Evolutionary conservation across 2,888 invertebrate species (phyloP).

Genomic region (Aleiodes alternator): DNA sequence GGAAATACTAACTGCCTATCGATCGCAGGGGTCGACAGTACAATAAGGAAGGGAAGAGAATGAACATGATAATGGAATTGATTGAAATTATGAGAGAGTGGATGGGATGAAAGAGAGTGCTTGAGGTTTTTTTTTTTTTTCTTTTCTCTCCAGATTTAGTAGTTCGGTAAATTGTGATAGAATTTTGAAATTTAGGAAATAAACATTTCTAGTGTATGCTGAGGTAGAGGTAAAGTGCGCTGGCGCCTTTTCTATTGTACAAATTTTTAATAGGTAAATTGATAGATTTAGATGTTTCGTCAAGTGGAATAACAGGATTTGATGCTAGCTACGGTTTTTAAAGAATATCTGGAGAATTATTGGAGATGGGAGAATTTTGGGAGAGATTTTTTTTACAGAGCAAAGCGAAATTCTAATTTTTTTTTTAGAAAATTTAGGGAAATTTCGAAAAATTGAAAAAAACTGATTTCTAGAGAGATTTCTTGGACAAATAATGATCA

Average conservation of each 20-base stretch:
- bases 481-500: too few species aligned
- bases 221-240: constrained; percentile 42
- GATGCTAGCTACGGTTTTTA: not conserved
- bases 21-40: constrained; percentile 26
- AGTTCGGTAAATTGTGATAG: constrained; percentile 24
- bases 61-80: not conserved
- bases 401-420: too few species aligned
- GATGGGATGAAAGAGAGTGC: not conserved
- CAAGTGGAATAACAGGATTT: constrained; percentile 8
- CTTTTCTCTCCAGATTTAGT: constrained; percentile 2
- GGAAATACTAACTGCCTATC: constrained; percentile 58
- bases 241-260: constrained; percentile 46
- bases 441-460: too few species aligned
- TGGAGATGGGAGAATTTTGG: too few species aligned
- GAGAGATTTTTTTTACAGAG: too few species aligned
- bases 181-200: constrained; percentile 6
- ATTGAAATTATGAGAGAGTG: constrained; percentile 17
- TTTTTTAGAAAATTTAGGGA: too few species aligned
- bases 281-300: constrained; percentile 6
- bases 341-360: not conserved
- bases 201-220: constrained; percentile 20
- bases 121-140: not conserved
- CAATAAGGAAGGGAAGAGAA: not conserved
- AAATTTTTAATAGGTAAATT: constrained; percentile 21
- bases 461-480: too few species aligned